Conservation (phyloP, 1,140 invertebrate genomes). For the Adoxophyes honmai region DNA sequence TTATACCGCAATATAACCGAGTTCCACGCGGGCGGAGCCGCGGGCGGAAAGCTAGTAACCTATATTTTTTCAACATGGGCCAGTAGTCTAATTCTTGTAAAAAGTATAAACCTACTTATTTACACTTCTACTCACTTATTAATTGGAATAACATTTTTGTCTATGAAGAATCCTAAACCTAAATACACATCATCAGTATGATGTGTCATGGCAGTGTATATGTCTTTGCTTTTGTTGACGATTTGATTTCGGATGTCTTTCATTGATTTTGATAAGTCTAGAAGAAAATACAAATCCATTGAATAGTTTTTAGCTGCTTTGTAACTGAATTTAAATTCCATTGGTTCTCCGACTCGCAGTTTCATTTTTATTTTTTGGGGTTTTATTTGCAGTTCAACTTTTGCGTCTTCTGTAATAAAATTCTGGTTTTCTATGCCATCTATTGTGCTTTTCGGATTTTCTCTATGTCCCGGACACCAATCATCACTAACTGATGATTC, state of each 20-base stretch:
- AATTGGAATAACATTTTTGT: slow-evolving; percentile 91
- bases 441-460: slow-evolving; percentile 23
- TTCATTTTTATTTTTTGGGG: slow-evolving; percentile 51
- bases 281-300: slow-evolving; percentile 92
- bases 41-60: too few species aligned
- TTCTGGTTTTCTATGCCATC: slow-evolving; percentile 15
- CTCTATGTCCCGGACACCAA: slow-evolving; percentile 42
- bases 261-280: slow-evolving; percentile 93
- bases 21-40: too few species aligned
- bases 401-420: slow-evolving; percentile 29
- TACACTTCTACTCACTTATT: slow-evolving; percentile 72
- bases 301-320: slow-evolving; percentile 88
- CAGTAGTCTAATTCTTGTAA: too few species aligned
- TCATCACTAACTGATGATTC: slow-evolving; percentile 13
- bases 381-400: slow-evolving; percentile 37
- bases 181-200: slow-evolving; percentile 90
- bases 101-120: too few species aligned
- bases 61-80: too few species aligned
- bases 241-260: slow-evolving; percentile 83
- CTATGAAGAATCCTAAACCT: slow-evolving; percentile 93
- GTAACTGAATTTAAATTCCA: slow-evolving; percentile 60
- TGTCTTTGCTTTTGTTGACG: slow-evolving; percentile 79
- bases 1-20: too few species aligned
- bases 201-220: slow-evolving; percentile 82
- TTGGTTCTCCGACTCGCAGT: slow-evolving; percentile 37